phyloP scores from a whole-genome alignment of 1,140 invertebrate genomes.

The Drosophila melanica region DNA sequence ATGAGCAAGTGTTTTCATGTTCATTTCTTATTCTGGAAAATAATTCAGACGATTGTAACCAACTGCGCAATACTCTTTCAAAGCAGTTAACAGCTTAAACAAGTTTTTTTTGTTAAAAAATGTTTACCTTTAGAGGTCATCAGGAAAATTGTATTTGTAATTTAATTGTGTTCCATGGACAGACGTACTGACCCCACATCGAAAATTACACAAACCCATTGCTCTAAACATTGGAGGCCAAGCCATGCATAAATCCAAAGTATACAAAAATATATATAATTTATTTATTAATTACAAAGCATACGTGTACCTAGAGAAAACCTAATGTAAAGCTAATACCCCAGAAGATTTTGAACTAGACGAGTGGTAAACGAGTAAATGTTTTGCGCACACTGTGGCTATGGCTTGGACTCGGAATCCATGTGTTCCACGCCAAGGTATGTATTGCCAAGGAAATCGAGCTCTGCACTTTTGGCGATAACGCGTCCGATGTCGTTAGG shows the following conservation, averaged over 20 bases:
- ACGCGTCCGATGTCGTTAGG: slow-evolving; percentile 63
- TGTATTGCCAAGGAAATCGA: slow-evolving; percentile 69
- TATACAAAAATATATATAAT: slow-evolving; percentile 13
- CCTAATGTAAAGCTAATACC: slow-evolving; percentile 58
- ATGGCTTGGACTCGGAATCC: slow-evolving; percentile 36
- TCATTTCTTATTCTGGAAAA: too few relatives aligned
- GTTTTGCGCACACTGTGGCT: slow-evolving; percentile 20
- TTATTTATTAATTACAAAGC: slow-evolving; percentile 27
- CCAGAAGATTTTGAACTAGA: slow-evolving; percentile 66
- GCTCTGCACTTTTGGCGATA: slow-evolving; percentile 54
- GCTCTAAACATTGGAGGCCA: too few relatives aligned
- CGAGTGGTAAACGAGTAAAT: slow-evolving; percentile 27
- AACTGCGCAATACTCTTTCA: too few relatives aligned
- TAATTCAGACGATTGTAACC: too few relatives aligned
- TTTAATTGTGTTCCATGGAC: too few relatives aligned
- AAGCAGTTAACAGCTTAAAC: too few relatives aligned
- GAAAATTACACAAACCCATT: too few relatives aligned
- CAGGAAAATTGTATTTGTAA: too few relatives aligned
- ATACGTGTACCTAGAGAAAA: slow-evolving; percentile 45
- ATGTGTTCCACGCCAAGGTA: slow-evolving; percentile 46
- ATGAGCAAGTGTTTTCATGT: too few relatives aligned
- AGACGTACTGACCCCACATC: too few relatives aligned
- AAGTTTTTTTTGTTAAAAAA: too few relatives aligned
- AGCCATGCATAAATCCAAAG: not conserved
- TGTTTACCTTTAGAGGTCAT: too few relatives aligned